These are phyloP conservation scores for Melopsittacus undulatus DNA, from an alignment of 2,797 vertebrate genomes.

Conservation along the genomic window DNA sequence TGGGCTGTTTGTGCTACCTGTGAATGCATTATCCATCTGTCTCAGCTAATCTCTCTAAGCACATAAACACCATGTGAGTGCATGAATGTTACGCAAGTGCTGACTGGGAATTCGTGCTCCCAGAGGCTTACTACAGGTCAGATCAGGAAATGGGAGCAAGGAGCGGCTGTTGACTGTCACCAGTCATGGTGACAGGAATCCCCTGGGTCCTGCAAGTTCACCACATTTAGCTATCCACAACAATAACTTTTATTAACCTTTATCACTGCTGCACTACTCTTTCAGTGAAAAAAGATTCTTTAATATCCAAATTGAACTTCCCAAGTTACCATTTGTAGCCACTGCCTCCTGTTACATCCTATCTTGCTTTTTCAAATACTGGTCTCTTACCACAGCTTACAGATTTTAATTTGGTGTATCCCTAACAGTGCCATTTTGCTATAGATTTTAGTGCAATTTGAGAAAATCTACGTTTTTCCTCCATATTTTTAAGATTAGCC, in stretches of 20 bases:
- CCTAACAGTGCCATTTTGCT: not conserved
- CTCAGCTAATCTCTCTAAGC: not conserved
- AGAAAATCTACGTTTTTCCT: not conserved
- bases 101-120: not conserved
- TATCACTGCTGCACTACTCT: not conserved
- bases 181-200: not conserved
- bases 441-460: not conserved
- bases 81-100: rapidly evolving
- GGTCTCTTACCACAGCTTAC: not conserved
- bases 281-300: not conserved
- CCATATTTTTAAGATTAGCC: not conserved
- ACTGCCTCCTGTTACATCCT: not conserved
- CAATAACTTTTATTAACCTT: not conserved
- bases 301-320: not conserved
- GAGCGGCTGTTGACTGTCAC: not conserved
- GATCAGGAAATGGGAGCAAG: not conserved
- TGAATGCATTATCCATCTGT: rapidly evolving
- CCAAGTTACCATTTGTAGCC: not conserved
- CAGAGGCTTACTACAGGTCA: not conserved
- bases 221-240: not conserved
- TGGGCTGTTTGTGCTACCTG: not conserved
- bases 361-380: not conserved
- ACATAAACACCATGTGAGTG: rapidly evolving
- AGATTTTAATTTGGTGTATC: not conserved
- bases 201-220: not conserved